Evolutionary conservation across 2,888 invertebrate species (phyloP).

Genomic region (Luperina nickerlii): DNA sequence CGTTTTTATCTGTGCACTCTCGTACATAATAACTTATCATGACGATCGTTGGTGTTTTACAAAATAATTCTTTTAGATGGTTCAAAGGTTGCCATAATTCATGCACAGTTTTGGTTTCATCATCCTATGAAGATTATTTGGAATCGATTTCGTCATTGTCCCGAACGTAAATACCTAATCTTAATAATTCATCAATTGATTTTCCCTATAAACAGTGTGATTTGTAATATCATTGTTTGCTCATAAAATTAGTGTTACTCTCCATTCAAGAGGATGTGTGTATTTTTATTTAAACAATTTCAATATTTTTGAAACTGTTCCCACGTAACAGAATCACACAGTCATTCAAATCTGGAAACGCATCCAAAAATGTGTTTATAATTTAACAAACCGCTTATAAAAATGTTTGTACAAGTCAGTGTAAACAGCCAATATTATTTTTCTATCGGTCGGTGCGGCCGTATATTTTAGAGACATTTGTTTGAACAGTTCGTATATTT

Average conservation of each 20-base stretch:
- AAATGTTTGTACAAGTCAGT: conserved; percentile 78
- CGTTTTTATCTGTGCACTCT: conserved; percentile 65
- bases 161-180: background rate
- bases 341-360: conserved; percentile 60
- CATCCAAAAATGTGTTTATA: conserved; percentile 68
- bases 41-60: conserved; percentile 30
- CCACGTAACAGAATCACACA: conserved; percentile 57
- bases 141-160: background rate
- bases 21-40: conserved; percentile 32
- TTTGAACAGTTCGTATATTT: conserved; percentile 82
- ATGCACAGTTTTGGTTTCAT: conserved; percentile 20
- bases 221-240: conserved; percentile 5
- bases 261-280: background rate
- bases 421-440: conserved; percentile 77
- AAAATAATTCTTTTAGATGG: conserved; percentile 36
- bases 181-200: background rate
- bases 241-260: conserved; percentile 17
- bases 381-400: conserved; percentile 75
- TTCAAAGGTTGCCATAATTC: conserved; percentile 35
- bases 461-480: conserved; percentile 76
- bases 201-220: background rate
- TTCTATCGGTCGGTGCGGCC: conserved; percentile 71
- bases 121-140: background rate
- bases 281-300: conserved; percentile 37
- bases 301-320: conserved; percentile 51